These are phyloP conservation scores for Dipodomys stephensi DNA, from an alignment of 2,113 vertebrate genomes.

Conservation along the genomic window DNA sequence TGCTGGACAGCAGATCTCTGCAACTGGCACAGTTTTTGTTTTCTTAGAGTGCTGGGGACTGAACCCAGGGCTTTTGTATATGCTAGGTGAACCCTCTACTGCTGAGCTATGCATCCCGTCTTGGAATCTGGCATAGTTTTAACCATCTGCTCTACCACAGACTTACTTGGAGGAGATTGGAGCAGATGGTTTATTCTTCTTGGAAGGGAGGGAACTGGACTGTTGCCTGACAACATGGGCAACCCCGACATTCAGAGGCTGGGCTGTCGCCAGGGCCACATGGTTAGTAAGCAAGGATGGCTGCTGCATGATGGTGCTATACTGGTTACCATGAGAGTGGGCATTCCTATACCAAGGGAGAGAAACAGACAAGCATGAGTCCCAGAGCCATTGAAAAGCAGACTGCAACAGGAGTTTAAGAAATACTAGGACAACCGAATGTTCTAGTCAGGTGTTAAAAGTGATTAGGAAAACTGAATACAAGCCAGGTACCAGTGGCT, in stretches of 20 bases:
- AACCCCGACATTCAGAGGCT: constrained; percentile 91
- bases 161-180: constrained; percentile 87
- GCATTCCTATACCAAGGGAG: constrained; percentile 84
- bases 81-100: no score
- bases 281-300: constrained; percentile 92
- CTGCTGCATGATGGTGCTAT: constrained; percentile 92
- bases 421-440: no score
- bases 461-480: not conserved
- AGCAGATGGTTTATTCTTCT: constrained; percentile 93
- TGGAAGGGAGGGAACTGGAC: constrained; percentile 86
- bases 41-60: no score
- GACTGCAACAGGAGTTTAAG: no score
- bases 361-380: not conserved
- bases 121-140: not conserved
- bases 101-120: no score
- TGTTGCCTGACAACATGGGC: constrained; percentile 91
- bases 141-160: not conserved
- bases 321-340: constrained; percentile 94
- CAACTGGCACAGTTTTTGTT: not conserved
- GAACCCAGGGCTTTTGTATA: no score
- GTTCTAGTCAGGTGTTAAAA: not conserved
- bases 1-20: not conserved
- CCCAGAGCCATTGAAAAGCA: not conserved
- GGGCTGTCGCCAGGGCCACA: constrained; percentile 87
- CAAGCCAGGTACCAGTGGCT: not conserved